A percentile compares a stretch with the other conserved stretches of the same genome.
phyloP scores from a whole-genome alignment of 37 sponge, comb jelly and placozoan genomes.

The Chondrilla cf. caribensis region DNA sequence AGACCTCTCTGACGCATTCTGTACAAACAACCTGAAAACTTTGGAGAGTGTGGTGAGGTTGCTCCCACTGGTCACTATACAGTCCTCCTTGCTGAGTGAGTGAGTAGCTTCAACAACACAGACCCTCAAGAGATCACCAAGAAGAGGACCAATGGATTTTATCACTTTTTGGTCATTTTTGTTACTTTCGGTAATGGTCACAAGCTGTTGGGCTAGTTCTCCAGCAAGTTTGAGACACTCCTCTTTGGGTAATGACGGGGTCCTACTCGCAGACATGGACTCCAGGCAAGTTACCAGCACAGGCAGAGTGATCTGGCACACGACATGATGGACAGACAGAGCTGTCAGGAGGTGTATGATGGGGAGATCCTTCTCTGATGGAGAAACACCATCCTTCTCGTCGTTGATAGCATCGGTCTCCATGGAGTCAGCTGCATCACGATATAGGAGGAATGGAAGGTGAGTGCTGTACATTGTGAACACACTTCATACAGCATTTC shows the following conservation, averaged over 20 bases:
- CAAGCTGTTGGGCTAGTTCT: background rate
- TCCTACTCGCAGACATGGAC: background rate
- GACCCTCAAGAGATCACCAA: background rate
- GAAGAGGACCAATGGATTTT: background rate
- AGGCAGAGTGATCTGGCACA: background rate
- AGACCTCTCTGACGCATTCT: no score
- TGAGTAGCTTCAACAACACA: background rate
- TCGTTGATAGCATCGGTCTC: no score
- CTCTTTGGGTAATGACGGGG: background rate
- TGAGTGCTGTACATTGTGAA: no score
- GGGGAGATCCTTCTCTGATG: background rate
- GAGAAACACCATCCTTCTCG: background rate
- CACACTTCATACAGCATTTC: no score
- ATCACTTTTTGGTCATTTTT: background rate
- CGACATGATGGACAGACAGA: background rate
- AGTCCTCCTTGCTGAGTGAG: no score
- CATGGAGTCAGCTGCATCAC: no score
- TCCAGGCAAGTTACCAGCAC: background rate
- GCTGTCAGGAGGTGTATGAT: background rate
- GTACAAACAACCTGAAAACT: no score
- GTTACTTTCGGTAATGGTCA: background rate
- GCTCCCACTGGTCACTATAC: no score
- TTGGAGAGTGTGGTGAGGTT: no score
- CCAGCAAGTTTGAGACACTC: background rate
- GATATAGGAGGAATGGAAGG: no score